These are phyloP conservation scores for Leptinotarsa texana DNA, from an alignment of 1,140 invertebrate species.

Conservation along the genomic window DNA sequence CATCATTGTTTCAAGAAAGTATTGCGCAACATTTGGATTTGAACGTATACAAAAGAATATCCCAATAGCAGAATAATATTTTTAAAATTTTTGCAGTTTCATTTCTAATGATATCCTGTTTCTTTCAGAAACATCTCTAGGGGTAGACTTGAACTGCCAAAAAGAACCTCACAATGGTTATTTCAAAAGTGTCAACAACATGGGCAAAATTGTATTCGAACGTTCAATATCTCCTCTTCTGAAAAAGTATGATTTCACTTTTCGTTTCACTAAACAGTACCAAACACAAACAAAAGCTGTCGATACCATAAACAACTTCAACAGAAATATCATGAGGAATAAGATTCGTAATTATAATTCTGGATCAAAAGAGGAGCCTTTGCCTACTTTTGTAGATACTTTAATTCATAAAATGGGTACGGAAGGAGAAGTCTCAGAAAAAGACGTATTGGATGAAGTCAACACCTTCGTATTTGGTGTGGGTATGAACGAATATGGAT, in stretches of 20 bases:
- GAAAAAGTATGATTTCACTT: slow-evolving; percentile 1
- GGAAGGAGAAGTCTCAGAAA: slow-evolving; percentile 26
- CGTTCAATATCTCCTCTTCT: background rate
- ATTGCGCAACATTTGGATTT: too few species aligned
- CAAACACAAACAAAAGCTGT: background rate
- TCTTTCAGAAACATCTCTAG: slow-evolving; percentile 25
- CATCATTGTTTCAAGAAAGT: too few species aligned
- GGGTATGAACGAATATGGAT: slow-evolving; percentile 34
- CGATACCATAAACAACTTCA: background rate
- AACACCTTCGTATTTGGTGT: slow-evolving; percentile 69
- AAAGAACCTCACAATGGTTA: background rate
- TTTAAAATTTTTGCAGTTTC: too few species aligned
- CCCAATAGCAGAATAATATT: too few species aligned
- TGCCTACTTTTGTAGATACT: background rate
- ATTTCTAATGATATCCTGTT: too few species aligned
- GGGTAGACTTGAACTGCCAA: slow-evolving; percentile 9
- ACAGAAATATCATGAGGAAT: background rate
- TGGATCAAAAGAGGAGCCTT: background rate
- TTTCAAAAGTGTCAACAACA: slow-evolving; percentile 6
- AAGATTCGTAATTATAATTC: background rate
- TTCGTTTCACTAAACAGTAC: background rate
- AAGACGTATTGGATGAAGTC: slow-evolving; percentile 65
- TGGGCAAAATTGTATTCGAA: slow-evolving; percentile 5
- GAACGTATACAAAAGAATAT: too few species aligned
- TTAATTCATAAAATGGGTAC: background rate